These are phyloP conservation scores for Battus philenor DNA, from an alignment of 1,140 invertebrate genomes.

Conservation along the genomic window DNA sequence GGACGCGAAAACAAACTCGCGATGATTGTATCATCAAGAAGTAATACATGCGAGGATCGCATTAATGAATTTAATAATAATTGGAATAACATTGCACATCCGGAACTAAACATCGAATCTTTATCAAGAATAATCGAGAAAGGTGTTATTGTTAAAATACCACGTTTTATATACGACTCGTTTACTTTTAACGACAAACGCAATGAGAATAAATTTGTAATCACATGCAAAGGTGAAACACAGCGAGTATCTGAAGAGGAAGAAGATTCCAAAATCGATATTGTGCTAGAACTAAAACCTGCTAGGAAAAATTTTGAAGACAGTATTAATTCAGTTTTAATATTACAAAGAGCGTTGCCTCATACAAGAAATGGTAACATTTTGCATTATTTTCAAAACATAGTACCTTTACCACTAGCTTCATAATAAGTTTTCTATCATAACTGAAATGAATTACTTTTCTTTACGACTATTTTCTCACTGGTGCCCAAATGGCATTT, in stretches of 20 bases:
- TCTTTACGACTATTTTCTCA: too few species aligned
- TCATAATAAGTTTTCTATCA: too few species aligned
- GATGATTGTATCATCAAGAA: slow-evolving; percentile 41
- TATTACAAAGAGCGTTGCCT: too few species aligned
- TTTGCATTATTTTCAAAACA: too few species aligned
- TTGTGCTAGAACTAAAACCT: slow-evolving; percentile 40
- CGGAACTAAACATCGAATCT: slow-evolving; percentile 53
- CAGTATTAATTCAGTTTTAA: slow-evolving; percentile 46
- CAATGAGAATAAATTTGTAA: slow-evolving; percentile 41
- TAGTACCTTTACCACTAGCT: too few species aligned
- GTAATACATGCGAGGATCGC: slow-evolving; percentile 37
- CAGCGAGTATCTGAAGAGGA: slow-evolving; percentile 6
- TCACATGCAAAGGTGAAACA: slow-evolving; percentile 41
- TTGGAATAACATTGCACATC: slow-evolving; percentile 57
- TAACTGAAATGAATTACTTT: too few species aligned
- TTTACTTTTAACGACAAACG: slow-evolving; percentile 42
- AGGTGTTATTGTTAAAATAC: slow-evolving; percentile 53
- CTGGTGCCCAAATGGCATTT: too few species aligned
- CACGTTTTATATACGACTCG: slow-evolving; percentile 46
- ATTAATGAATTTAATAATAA: slow-evolving; percentile 28
- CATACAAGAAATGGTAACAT: too few species aligned
- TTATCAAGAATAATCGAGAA: slow-evolving; percentile 56
- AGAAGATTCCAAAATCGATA: slow-evolving; percentile 32
- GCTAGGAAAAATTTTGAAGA: slow-evolving; percentile 36
- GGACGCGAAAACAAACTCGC: slow-evolving; percentile 17